phyloP scores from a whole-genome alignment of 2,888 invertebrate genomes.

The Cheilosia urbana region DNA sequence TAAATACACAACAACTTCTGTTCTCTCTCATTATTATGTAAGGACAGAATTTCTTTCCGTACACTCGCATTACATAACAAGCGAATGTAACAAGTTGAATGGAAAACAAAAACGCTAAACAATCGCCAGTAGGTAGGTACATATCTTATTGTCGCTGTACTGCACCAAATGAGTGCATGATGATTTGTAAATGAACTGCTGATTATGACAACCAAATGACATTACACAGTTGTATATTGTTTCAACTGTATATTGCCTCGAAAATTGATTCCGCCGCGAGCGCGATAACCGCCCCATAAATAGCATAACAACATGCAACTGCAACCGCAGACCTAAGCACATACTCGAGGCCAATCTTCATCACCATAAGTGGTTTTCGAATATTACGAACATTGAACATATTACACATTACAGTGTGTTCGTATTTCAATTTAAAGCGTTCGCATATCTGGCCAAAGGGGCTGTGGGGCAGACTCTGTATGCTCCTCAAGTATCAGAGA shows the following conservation, averaged over 20 bases:
- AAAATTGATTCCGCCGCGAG: conserved; percentile 64
- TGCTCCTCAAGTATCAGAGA: conserved; percentile 53
- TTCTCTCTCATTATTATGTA: conserved; percentile 60
- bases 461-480: background rate
- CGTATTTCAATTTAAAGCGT: conserved; percentile 57
- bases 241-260: conserved; percentile 56
- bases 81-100: background rate
- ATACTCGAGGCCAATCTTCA: conserved; percentile 71
- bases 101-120: conserved; percentile 12
- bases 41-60: conserved; percentile 54
- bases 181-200: conserved; percentile 66
- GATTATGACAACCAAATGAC: conserved; percentile 72
- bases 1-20: conserved; percentile 11
- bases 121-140: background rate
- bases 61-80: conserved; percentile 63
- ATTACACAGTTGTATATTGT: conserved; percentile 66
- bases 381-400: conserved; percentile 49
- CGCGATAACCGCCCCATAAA: conserved; percentile 69
- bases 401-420: conserved; percentile 16
- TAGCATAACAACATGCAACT: conserved; percentile 66
- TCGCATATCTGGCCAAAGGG: conserved; percentile 19
- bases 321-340: conserved; percentile 65
- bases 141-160: conserved; percentile 43
- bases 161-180: conserved; percentile 59
- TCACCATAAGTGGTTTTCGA: conserved; percentile 71